Evolutionary conservation across 1,140 invertebrate genomes (phyloP).

Genomic region (Laodelphax striatellus): DNA sequence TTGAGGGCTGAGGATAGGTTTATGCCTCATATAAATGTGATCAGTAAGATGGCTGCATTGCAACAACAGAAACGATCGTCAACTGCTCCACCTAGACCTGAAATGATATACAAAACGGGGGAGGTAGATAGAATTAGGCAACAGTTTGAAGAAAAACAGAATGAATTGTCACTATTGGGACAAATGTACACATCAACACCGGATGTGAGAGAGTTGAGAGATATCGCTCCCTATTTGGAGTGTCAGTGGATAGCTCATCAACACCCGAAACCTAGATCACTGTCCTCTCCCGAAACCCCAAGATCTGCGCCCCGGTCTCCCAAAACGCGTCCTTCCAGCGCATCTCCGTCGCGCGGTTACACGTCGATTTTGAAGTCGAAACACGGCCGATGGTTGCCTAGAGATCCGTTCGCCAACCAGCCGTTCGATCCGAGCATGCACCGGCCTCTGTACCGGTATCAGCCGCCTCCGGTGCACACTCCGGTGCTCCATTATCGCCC

Average conservation of each 20-base stretch:
- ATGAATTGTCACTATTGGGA: conserved; percentile 51
- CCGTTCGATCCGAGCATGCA: conserved; percentile 61
- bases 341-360: conserved; percentile 31
- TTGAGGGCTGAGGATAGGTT: conserved; percentile 53
- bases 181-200: conserved; percentile 73
- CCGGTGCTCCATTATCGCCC: conserved; percentile 20
- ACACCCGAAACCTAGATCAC: conserved; percentile 53
- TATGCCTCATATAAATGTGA: conserved; percentile 80
- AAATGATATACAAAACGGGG: conserved; percentile 29
- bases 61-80: conserved; percentile 34
- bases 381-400: conserved; percentile 35
- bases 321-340: conserved; percentile 30
- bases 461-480: conserved; percentile 35
- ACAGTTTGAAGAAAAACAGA: conserved; percentile 44
- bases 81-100: conserved; percentile 25
- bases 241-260: conserved; percentile 65
- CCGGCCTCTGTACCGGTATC: conserved; percentile 61
- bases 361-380: conserved; percentile 44
- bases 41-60: conserved; percentile 66
- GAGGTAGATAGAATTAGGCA: conserved; percentile 53
- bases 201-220: conserved; percentile 59
- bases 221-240: conserved; percentile 61
- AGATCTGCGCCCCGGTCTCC: conserved; percentile 24
- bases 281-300: conserved; percentile 38
- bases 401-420: conserved; percentile 51